These are phyloP conservation scores for Gryllus bimaculatus DNA, from an alignment of 1,140 invertebrate species.

Conservation along the genomic window DNA sequence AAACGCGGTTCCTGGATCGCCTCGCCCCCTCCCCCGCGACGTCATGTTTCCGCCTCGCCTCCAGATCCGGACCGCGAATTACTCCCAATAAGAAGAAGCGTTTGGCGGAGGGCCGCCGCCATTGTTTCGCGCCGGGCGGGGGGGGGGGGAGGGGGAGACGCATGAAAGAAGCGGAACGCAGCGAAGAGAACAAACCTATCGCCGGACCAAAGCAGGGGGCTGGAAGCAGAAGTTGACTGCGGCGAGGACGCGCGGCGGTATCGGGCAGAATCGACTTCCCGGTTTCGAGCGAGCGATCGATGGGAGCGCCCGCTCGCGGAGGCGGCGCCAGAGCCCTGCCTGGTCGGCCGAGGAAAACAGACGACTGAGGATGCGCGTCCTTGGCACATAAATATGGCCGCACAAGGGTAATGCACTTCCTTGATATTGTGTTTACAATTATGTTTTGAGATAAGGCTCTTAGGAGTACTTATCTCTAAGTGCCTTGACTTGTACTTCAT, in stretches of 20 bases:
- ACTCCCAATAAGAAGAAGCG: neutral
- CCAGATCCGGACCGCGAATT: neutral
- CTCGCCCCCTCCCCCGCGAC: no score
- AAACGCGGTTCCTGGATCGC: no score
- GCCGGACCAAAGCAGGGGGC: neutral
- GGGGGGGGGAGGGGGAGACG: no score
- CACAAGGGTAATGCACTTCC: no score
- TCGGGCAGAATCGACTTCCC: neutral
- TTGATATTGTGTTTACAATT: no score
- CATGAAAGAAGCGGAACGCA: neutral
- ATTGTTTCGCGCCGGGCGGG: neutral
- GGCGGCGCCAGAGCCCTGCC: no score
- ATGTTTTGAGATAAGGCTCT: no score
- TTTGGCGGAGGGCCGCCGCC: neutral
- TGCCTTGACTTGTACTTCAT: no score
- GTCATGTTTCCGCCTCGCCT: neutral
- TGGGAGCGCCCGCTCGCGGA: neutral
- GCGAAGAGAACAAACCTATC: neutral
- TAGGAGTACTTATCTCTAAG: no score
- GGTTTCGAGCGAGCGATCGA: neutral
- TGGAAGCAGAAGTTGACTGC: conserved; percentile 3
- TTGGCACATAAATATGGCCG: no score
- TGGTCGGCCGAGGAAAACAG: no score
- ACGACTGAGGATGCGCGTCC: no score
- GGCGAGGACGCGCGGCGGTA: neutral